Conservation (phyloP, 2,113 vertebrate genomes). For the Ahaetulla prasina region DNA sequence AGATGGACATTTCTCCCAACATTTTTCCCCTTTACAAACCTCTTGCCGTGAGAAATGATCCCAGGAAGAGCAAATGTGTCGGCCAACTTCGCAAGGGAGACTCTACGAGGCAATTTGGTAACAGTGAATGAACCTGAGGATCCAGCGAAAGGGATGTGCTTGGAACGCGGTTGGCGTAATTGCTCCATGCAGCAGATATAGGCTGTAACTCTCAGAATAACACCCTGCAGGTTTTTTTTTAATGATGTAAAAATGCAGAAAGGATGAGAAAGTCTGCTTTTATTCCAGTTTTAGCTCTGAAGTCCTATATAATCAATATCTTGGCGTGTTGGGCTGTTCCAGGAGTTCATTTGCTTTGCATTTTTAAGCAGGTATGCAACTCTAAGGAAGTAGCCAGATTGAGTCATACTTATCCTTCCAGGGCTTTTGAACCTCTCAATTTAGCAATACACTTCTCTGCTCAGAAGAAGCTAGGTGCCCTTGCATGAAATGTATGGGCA, state of each 20-base stretch:
- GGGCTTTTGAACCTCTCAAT: neutral
- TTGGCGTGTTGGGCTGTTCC: neutral
- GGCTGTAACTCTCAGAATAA: neutral
- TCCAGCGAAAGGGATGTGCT: neutral
- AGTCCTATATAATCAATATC: neutral
- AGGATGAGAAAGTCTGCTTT: neutral
- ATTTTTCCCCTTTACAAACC: neutral
- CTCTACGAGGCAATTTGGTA: neutral
- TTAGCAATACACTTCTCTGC: neutral
- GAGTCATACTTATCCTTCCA: neutral
- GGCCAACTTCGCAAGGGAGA: neutral
- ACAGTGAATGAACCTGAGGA: neutral
- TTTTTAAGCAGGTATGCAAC: neutral
- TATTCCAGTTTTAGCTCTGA: neutral
- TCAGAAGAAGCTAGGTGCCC: neutral
- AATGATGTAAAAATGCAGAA: neutral
- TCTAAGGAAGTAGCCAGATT: neutral
- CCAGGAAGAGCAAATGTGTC: neutral
- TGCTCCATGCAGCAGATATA: neutral
- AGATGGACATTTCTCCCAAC: too few species aligned
- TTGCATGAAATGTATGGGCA: neutral
- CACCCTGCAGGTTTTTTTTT: neutral
- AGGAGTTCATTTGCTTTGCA: neutral
- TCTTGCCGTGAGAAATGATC: neutral
- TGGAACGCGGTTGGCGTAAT: neutral